Evolutionary conservation across 2,888 invertebrate species (phyloP).

Genomic region (Drosophila buzzatii): DNA sequence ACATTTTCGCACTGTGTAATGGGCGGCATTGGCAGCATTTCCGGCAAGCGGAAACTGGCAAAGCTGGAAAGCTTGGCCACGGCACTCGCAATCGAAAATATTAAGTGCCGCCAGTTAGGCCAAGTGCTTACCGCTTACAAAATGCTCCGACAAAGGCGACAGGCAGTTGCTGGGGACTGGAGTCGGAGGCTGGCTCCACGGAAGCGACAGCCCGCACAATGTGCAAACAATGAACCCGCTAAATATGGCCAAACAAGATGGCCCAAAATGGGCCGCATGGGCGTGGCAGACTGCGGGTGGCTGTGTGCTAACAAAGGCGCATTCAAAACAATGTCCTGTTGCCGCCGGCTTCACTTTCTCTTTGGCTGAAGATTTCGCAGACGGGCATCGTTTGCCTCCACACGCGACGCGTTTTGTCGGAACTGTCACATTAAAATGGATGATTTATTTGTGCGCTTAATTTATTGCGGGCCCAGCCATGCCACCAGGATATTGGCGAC

Average conservation of each 20-base stretch:
- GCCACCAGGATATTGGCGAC: conserved; percentile 76
- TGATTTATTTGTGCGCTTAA: conserved; percentile 81
- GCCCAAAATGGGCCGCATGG: background rate
- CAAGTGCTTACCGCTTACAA: conserved; percentile 75
- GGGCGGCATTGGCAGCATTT: conserved; percentile 63
- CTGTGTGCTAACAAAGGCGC: conserved; percentile 15
- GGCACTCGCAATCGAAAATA: conserved; percentile 66
- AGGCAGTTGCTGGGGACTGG: background rate
- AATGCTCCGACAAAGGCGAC: conserved; percentile 21
- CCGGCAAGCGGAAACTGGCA: conserved; percentile 45
- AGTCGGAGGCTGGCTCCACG: conserved; percentile 9
- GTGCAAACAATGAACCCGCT: conserved; percentile 73
- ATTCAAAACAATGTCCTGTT: conserved; percentile 61
- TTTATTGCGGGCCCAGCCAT: conserved; percentile 69
- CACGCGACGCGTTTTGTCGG: conserved; percentile 74
- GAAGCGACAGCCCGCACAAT: conserved; percentile 57
- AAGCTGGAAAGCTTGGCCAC: conserved; percentile 13
- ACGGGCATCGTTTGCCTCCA: background rate
- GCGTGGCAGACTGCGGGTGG: conserved; percentile 1
- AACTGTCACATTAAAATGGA: conserved; percentile 83
- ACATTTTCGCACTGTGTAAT: conserved; percentile 59
- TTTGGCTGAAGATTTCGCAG: conserved; percentile 2
- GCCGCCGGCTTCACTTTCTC: conserved; percentile 26
- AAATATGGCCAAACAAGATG: conserved; percentile 66
- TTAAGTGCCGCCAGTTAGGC: conserved; percentile 77